Base-by-base conservation (phyloP, 2,113 vertebrate species). In the Dendropsophus ebraccatus region DNA sequence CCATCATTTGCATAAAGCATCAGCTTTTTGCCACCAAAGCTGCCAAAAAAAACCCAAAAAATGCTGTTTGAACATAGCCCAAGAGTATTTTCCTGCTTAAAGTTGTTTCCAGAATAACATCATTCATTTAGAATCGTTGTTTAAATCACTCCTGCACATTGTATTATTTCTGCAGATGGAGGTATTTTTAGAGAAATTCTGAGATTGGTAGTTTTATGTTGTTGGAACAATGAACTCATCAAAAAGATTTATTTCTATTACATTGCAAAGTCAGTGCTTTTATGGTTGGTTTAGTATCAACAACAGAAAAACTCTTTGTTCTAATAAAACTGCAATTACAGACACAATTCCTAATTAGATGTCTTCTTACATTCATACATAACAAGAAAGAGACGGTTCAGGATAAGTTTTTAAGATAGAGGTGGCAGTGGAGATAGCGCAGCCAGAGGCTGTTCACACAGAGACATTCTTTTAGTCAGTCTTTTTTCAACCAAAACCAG, bases 171-270 rank as follows among this genome's bases (percentile, higher is more conserved):
- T 77, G 14, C 10, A 19, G 47, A 77, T 21, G 75, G 32, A 21
- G 75, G 49, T 52, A 77, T 30, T 54, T 19, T 32, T 19, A 77
- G 49, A 54, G 25, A 54, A 25, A 77, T 54, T 77, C 74, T 49
- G 17, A 28, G 47, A 54, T 25, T 77, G 23, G 6, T 17, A 13
- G 47, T 50, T 76, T 23, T 60, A n/a, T 70, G 7, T 19, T 41
- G 32, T 72, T 72, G 21, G 69, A 62, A 28, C 58, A 62, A 28
- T 62, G 58, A 28, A 0, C 25, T 62, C 58, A 62, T 62, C 25
- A 28, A 62, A 62, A 62, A 62, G 0, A 28, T 25, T 25, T 0
- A 62, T 62, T 28, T 62, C 56, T 16, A 58, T 58, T 58, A 62
- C 21, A 56, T 56, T 23, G 54, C 21, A 56, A 56, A 56, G 4